Conservation (phyloP, 30 jellyfish, hydroid and myxozoan genomes). For the Catostylus mosaicus region DNA sequence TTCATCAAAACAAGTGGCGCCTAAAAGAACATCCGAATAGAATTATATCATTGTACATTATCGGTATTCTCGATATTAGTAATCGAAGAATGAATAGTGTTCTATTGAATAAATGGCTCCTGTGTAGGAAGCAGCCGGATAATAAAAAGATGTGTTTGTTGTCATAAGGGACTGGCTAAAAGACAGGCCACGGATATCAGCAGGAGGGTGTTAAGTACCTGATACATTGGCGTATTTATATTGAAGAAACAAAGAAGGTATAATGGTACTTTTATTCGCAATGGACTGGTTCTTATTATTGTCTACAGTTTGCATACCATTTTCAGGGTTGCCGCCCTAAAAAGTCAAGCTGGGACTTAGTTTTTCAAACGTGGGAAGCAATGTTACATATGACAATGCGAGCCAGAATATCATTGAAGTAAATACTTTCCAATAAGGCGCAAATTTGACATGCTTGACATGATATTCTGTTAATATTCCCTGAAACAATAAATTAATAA, state of each 20-base stretch:
- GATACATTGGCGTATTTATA: neutral
- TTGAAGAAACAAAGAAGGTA: neutral
- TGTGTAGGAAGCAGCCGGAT: neutral
- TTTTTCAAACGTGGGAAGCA: too few species aligned
- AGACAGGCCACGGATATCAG: neutral
- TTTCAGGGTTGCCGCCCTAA: too few species aligned
- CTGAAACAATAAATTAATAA: too few species aligned
- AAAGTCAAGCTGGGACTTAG: too few species aligned
- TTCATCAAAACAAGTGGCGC: slow-evolving; percentile 33
- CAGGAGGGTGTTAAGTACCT: slow-evolving; percentile 1
- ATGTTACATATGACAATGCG: too few species aligned
- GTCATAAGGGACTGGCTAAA: neutral
- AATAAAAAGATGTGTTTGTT: slow-evolving; percentile 6
- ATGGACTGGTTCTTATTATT: too few species aligned
- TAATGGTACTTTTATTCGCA: neutral
- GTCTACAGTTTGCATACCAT: too few species aligned
- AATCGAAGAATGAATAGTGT: neutral
- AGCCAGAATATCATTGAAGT: too few species aligned
- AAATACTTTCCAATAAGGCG: too few species aligned
- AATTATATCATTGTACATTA: neutral
- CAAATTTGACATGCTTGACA: too few species aligned
- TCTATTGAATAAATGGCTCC: slow-evolving; percentile 1
- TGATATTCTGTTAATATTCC: too few species aligned
- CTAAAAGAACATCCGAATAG: slow-evolving; percentile 42
- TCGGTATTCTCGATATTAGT: neutral